These are phyloP conservation scores for Zelleria hepariella DNA, from an alignment of 2,888 invertebrate species.

Conservation along the genomic window DNA sequence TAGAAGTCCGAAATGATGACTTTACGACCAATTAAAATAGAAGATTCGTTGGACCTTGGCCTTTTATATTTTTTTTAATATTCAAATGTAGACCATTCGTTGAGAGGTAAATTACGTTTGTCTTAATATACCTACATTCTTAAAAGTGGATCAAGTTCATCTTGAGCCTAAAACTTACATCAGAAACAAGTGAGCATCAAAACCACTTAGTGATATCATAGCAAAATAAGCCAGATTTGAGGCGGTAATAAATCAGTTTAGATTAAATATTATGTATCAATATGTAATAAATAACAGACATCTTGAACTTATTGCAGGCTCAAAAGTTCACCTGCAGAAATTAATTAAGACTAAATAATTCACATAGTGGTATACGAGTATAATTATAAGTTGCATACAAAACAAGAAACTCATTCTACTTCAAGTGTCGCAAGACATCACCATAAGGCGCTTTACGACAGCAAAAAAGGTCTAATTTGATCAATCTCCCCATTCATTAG, in stretches of 20 bases:
- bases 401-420: background rate
- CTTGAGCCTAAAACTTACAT: background rate
- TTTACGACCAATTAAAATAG: background rate
- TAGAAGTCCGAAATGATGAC: background rate
- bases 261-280: background rate
- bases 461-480: conserved; percentile 19
- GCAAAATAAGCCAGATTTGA: background rate
- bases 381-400: background rate
- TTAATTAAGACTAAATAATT: background rate
- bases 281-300: background rate
- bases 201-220: background rate
- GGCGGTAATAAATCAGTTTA: background rate
- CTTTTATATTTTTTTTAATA: background rate
- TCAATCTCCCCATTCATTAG: conserved; percentile 43
- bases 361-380: background rate
- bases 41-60: background rate
- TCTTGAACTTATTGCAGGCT: background rate
- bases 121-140: too few relatives aligned
- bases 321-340: background rate
- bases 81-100: background rate
- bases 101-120: too few relatives aligned
- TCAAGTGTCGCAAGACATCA: background rate
- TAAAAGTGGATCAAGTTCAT: background rate
- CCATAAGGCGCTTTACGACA: background rate
- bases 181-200: background rate